Percentiles rank a stretch among this genome's conserved stretches.
These are phyloP conservation scores for Hypomesus transpacificus DNA, from an alignment of 2,113 vertebrate species.

Conservation along the genomic window DNA sequence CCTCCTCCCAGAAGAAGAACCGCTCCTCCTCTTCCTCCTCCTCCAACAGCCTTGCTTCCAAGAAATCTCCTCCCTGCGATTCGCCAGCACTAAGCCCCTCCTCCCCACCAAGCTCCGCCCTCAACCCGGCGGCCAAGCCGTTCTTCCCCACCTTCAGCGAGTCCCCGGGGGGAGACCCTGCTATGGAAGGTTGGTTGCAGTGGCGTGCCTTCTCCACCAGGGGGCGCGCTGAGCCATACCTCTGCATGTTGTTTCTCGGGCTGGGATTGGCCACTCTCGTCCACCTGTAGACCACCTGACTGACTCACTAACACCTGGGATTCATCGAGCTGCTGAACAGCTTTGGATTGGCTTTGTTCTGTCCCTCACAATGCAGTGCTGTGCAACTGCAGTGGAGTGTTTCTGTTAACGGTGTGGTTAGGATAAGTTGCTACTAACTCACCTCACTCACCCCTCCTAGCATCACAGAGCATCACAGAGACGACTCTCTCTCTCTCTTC, in stretches of 20 bases:
- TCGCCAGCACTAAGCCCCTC: conserved; percentile 40
- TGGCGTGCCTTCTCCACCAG: conserved; percentile 19
- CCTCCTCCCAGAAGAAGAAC: conserved; percentile 44
- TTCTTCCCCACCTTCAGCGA: conserved; percentile 75
- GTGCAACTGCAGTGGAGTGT: conserved; percentile 17
- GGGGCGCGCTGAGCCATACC: conserved; percentile 28
- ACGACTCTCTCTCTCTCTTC: not conserved
- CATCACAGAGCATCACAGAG: not conserved
- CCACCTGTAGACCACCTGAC: conserved; percentile 15
- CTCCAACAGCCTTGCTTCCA: conserved; percentile 45
- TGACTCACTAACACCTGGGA: conserved; percentile 57
- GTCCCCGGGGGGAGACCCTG: conserved; percentile 39
- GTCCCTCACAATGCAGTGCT: conserved; percentile 27
- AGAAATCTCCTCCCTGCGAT: conserved; percentile 36
- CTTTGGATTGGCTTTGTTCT: conserved; percentile 44
- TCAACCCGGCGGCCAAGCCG: conserved; percentile 73
- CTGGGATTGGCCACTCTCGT: conserved; percentile 32
- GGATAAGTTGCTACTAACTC: conserved; percentile 59
- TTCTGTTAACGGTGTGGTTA: conserved; percentile 56
- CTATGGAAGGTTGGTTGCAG: conserved; percentile 73
- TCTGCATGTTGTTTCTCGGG: conserved; percentile 46
- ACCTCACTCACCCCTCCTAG: conserved; percentile 46
- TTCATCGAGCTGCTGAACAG: conserved; percentile 17
- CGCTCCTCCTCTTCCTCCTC: conserved; percentile 50
- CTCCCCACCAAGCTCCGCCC: conserved; percentile 55